A percentile compares a stretch with the other conserved stretches of the same genome.
phyloP scores from a whole-genome alignment of 35 echinoderm and acorn worm species.

The Strongylocentrotus purpuratus region DNA sequence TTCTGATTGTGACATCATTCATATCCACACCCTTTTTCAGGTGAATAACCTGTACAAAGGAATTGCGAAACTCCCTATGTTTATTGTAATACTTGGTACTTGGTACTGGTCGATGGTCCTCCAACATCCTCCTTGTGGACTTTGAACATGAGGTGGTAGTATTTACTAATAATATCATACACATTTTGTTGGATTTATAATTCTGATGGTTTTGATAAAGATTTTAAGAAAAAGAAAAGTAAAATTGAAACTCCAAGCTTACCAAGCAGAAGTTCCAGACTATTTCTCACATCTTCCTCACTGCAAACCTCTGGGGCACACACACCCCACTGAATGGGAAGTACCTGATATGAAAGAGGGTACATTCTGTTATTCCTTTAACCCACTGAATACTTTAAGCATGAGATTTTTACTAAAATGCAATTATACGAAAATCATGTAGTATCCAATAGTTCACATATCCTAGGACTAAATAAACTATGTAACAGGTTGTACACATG shows the following conservation, averaged over 20 bases:
- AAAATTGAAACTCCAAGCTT: background rate
- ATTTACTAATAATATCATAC: too few relatives aligned
- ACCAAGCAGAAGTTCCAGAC: slow-evolving; percentile 1
- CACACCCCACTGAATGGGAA: slow-evolving; percentile 32
- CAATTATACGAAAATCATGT: background rate
- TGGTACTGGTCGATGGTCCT: too few relatives aligned
- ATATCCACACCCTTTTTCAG: too few relatives aligned
- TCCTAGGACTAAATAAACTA: background rate
- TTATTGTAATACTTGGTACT: too few relatives aligned
- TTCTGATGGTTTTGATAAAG: too few relatives aligned
- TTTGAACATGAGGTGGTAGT: too few relatives aligned
- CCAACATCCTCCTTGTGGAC: too few relatives aligned
- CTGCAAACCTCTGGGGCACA: slow-evolving; percentile 32
- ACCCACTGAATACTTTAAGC: background rate
- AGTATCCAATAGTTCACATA: background rate
- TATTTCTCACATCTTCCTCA: slow-evolving; percentile 1
- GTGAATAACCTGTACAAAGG: too few relatives aligned
- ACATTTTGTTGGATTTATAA: too few relatives aligned
- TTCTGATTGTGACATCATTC: too few relatives aligned
- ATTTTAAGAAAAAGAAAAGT: too few relatives aligned
- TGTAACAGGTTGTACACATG: background rate
- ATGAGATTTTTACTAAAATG: background rate
- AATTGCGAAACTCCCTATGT: too few relatives aligned
- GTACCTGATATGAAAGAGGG: background rate
- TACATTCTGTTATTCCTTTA: background rate